Percentiles rank a stretch among this genome's conserved stretches.
phyloP scores from a whole-genome alignment of 2,113 vertebrate species.

The Pantherophis guttatus region DNA sequence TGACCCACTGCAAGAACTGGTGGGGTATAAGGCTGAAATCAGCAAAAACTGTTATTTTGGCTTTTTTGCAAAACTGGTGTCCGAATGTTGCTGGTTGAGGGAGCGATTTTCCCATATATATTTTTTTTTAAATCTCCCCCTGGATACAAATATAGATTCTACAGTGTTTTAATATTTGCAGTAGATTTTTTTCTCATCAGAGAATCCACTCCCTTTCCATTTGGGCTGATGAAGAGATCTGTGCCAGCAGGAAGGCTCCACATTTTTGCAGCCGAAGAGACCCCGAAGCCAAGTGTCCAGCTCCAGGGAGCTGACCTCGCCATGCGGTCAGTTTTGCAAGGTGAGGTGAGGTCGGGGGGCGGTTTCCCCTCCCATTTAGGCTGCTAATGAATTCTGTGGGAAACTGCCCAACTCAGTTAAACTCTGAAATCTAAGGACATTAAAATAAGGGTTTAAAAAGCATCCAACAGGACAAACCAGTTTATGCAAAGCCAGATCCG shows the following conservation, averaged over 20 bases:
- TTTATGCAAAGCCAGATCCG: background rate
- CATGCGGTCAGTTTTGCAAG: background rate
- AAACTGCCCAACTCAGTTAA: background rate
- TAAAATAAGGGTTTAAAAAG: background rate
- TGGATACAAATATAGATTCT: background rate
- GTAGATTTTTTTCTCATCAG: background rate
- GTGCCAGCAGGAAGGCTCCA: background rate
- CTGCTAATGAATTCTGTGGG: background rate
- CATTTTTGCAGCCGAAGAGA: background rate
- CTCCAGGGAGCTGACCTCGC: background rate
- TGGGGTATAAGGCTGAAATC: background rate
- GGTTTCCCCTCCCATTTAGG: background rate
- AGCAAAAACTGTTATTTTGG: background rate
- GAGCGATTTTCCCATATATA: background rate
- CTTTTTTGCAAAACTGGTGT: background rate
- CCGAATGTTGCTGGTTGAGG: background rate
- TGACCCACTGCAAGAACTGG: background rate
- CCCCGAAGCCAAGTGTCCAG: background rate
- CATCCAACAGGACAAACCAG: slow-evolving; percentile 35
- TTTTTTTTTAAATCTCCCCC: background rate
- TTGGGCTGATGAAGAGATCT: background rate
- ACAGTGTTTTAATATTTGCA: no score
- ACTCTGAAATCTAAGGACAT: background rate
- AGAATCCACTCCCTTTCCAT: background rate
- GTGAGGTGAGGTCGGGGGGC: background rate